Conservation (phyloP, 2,888 invertebrate species). For the Rhingia campestris region DNA sequence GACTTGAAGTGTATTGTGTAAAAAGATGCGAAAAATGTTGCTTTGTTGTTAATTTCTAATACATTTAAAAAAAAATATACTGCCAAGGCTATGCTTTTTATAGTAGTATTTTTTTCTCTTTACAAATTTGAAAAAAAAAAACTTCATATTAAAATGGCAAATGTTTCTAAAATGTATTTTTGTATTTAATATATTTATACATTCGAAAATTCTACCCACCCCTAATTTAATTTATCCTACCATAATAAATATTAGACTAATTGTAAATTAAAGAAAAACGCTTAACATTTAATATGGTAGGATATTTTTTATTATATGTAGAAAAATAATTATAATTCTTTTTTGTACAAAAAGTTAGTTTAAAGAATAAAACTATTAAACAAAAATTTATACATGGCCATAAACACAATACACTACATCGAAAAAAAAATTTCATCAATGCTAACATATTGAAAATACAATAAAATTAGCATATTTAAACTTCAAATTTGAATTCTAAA, state of each 20-base stretch:
- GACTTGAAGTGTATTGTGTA: constrained; percentile 51
- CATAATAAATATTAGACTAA: constrained; percentile 17
- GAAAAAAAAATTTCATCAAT: constrained; percentile 26
- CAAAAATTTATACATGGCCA: constrained; percentile 27
- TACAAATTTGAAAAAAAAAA: constrained; percentile 5
- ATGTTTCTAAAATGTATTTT: neutral
- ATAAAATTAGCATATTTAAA: neutral
- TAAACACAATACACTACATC: constrained; percentile 62
- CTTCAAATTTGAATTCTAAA: constrained; percentile 2
- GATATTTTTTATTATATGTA: constrained; percentile 10
- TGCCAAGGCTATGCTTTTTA: constrained; percentile 16
- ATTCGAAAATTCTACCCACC: constrained; percentile 20
- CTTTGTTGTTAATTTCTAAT: neutral
- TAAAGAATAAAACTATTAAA: constrained; percentile 13
- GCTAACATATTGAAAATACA: neutral
- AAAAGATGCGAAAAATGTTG: constrained; percentile 16
- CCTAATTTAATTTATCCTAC: constrained; percentile 18
- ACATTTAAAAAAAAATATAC: neutral
- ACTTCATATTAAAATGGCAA: neutral
- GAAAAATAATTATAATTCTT: constrained; percentile 26
- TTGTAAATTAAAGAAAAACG: constrained; percentile 16
- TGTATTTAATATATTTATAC: neutral
- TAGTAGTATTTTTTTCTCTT: neutral
- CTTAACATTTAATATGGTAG: no score
- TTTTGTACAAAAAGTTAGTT: constrained; percentile 56